phyloP scores from a whole-genome alignment of 2,797 vertebrate genomes.

The Dryobates pubescens region DNA sequence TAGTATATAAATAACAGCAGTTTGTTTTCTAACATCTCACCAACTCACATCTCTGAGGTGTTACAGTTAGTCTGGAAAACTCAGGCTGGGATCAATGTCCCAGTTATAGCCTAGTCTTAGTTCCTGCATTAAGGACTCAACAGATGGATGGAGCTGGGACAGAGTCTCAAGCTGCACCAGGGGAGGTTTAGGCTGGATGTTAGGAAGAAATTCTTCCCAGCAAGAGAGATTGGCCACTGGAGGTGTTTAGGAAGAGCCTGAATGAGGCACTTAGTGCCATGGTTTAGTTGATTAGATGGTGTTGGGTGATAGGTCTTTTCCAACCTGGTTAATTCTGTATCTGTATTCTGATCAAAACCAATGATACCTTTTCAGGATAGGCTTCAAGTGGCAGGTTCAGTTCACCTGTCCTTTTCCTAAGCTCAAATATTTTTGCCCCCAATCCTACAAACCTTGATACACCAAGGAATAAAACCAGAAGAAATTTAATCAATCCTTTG shows the following conservation, averaged over 20 bases:
- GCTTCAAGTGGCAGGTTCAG: not conserved
- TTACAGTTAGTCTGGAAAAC: not conserved
- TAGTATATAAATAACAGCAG: rapidly evolving
- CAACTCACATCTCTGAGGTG: rapidly evolving
- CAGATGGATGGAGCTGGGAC: not conserved
- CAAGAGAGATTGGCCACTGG: too few species aligned
- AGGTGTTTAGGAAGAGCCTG: too few species aligned
- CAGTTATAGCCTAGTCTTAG: not conserved
- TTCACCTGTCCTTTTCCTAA: not conserved
- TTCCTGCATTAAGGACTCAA: not conserved
- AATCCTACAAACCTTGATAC: not conserved
- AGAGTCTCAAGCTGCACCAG: too few species aligned
- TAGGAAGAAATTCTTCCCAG: too few species aligned
- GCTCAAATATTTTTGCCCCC: not conserved
- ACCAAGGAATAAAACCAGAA: not conserved
- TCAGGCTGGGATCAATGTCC: not conserved
- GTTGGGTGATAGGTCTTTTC: too few species aligned
- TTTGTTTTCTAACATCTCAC: not conserved
- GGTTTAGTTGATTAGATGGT: too few species aligned
- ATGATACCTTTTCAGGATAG: not conserved
- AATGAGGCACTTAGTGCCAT: too few species aligned
- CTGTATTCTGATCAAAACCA: not conserved
- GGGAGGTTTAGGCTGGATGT: too few species aligned
- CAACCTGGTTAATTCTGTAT: too few species aligned
- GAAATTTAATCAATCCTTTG: not conserved